Evolutionary conservation across 2,113 vertebrate genomes (phyloP).

Genomic region (Ageneiosus marmoratus): DNA sequence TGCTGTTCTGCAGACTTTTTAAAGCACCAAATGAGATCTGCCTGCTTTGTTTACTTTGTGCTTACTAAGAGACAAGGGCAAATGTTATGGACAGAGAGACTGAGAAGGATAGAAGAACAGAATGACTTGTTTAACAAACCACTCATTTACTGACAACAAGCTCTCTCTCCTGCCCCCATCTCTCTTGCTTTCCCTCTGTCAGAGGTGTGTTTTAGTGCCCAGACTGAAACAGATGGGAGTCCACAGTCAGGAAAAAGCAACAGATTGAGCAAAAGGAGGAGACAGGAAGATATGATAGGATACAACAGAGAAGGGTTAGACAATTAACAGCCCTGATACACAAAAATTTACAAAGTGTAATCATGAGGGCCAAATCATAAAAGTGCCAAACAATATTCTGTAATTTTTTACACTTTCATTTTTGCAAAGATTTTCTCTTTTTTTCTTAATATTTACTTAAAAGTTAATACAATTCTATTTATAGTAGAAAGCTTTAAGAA

Average conservation of each 20-base stretch:
- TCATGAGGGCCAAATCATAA: neutral
- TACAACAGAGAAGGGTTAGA: conserved; percentile 18
- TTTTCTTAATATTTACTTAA: neutral
- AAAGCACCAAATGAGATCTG: conserved; percentile 47
- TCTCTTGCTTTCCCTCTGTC: conserved; percentile 47
- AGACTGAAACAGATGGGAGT: conserved; percentile 56
- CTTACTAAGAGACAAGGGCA: conserved; percentile 47
- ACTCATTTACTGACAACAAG: conserved; percentile 43
- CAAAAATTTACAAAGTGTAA: conserved; percentile 9
- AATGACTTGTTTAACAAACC: conserved; percentile 45
- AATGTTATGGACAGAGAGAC: conserved; percentile 39
- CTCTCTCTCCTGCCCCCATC: conserved; percentile 11
- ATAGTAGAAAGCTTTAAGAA: neutral
- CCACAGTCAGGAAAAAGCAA: conserved; percentile 44
- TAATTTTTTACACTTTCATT: neutral
- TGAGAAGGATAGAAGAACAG: conserved; percentile 17
- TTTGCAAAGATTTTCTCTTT: neutral
- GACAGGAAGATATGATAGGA: conserved; percentile 37
- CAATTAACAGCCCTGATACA: neutral
- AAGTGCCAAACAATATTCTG: neutral
- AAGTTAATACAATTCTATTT: neutral
- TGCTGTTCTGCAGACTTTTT: conserved; percentile 47
- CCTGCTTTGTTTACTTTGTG: conserved; percentile 53
- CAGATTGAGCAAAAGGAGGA: conserved; percentile 44
- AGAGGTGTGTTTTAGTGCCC: conserved; percentile 53